These are phyloP conservation scores for Tridacna crocea DNA, from an alignment of 2,888 invertebrate genomes.

Conservation along the genomic window DNA sequence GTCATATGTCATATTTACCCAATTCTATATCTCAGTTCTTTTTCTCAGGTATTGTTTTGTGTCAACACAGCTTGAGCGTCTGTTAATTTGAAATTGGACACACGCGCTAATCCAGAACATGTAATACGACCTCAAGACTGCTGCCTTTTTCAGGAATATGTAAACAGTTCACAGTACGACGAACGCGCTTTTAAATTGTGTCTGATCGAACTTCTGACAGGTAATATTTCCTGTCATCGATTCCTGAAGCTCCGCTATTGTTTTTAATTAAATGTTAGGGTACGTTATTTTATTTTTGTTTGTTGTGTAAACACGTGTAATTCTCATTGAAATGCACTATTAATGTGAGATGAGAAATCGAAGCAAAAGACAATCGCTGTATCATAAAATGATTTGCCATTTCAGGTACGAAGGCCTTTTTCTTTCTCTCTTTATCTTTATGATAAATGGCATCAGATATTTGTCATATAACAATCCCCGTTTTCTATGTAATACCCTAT, in stretches of 20 bases:
- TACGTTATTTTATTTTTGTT: constrained; percentile 22
- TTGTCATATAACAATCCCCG: no score
- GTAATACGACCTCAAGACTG: constrained; percentile 11
- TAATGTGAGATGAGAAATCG: constrained; percentile 15
- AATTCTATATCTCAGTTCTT: not conserved
- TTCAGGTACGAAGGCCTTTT: no score
- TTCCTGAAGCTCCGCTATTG: constrained; percentile 6
- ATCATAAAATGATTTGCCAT: no score
- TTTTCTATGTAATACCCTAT: no score
- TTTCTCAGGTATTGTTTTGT: constrained; percentile 14
- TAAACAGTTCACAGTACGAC: constrained; percentile 16
- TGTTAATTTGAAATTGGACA: constrained; percentile 25
- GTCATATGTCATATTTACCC: not conserved
- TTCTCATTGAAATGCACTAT: constrained; percentile 16
- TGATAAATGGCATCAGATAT: no score
- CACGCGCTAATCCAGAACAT: constrained; percentile 4
- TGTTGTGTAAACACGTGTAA: constrained; percentile 29
- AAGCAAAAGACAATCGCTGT: not conserved
- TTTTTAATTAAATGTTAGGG: constrained; percentile 24
- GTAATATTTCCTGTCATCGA: constrained; percentile 28
- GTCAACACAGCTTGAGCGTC: constrained; percentile 23
- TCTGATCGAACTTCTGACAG: constrained; percentile 29
- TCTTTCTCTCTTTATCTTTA: no score
- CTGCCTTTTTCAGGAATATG: constrained; percentile 23
- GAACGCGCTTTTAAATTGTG: constrained; percentile 19